Evolutionary conservation across 2,888 invertebrate species (phyloP), one percentile per base, ranked within the genome.

Genomic region (Seladonia tumulorum): DNA sequence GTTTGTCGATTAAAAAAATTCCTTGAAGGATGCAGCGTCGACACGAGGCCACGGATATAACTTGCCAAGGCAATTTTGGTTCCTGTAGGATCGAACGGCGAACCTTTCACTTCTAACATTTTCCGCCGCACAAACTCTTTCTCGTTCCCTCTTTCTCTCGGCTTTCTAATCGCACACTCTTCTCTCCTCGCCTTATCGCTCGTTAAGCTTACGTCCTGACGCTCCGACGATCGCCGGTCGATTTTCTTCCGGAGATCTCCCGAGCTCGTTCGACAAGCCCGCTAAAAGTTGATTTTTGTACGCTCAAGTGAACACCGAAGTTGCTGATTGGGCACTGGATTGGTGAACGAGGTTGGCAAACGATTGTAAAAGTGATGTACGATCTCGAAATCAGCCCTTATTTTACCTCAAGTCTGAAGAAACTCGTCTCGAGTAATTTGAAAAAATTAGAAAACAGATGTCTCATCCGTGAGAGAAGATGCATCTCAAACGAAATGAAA

Each of bases 1-100:
- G 49, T 57, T 45, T 16, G 63, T 83, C 77, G 68, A 83, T 83
- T 77, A 84, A 74, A 84, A 84, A 84, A 83, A 78, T 78, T 70
- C 74, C 60, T 74, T 77, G 49, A 71, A 78, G 74, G 84, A 74
- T 78, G 77, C 47, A 83, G 60, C 74, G 45, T 70, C 74, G 74
- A 83, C 49, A 45, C 68, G 74, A 35, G 60, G 29, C 68, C 22
- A 22, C 39, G 39, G 68, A 35, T 63, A 16, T 1, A 39, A 68
- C 73, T 39, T 39, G 45, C 53, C 57, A 71, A 82, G 60, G 81
- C 60, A 75, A 76, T 35, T 35, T 35, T 29, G 22, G 35, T 81
- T 49, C 18, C 57, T n/a, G 16, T 47, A 16, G 47, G 47, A 16
- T 47, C 47, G 47, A 47, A 47, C 47, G 47, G 60, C 25, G 39